Evolutionary conservation across 2,888 invertebrate species (phyloP), one percentile per base, ranked within the genome.

Genomic region (Plemyria rubiginata): DNA sequence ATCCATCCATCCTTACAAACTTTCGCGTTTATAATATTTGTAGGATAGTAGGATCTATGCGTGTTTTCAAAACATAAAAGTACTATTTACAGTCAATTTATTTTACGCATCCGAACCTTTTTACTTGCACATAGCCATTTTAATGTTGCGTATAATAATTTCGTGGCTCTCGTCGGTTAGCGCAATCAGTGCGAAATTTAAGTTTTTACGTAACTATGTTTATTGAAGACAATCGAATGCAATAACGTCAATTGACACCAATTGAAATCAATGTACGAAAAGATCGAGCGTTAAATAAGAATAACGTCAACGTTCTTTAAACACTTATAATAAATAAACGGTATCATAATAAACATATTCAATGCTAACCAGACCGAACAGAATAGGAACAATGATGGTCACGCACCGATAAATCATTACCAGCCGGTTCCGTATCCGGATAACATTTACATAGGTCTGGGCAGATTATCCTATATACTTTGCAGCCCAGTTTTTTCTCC

Each of bases 51-150:
- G n/a, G n/a, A n/a, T 50, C 56, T 62, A 11, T 45, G 65, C 69
- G 69, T 70, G 68, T 60, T 60, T 29, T 15, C n/a, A 29, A n/a
- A 57, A 65, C 68, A 60, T 68, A 60, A 67, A 54, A 58, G 58
- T 49, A 61, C 40, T 13, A n/a, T 13, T 29, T 53, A 40, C 32
- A 50, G 50, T 49, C 43, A 22, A 53, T 62, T 57, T 49, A 53
- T 53, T 41, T 53, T 48, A 57, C 53, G 49, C 41, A 46, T 11
- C 11, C 5, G 36, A 53, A 15, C 46, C 15, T 13, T 59, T 53
- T 59, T 13, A 29, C 38, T 48, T 40, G 48, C 55, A 29, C 38
- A 29, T 15, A 58, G 32, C 48, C 16, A 48, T 9, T 32, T 40
- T 29, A 48, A 59, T 38, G 29, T 62, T 54, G 45, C 46, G 55